A percentile compares a stretch with the other conserved stretches of the same genome.
phyloP scores from a whole-genome alignment of 2,797 vertebrate genomes.

The Chelon auratus region DNA sequence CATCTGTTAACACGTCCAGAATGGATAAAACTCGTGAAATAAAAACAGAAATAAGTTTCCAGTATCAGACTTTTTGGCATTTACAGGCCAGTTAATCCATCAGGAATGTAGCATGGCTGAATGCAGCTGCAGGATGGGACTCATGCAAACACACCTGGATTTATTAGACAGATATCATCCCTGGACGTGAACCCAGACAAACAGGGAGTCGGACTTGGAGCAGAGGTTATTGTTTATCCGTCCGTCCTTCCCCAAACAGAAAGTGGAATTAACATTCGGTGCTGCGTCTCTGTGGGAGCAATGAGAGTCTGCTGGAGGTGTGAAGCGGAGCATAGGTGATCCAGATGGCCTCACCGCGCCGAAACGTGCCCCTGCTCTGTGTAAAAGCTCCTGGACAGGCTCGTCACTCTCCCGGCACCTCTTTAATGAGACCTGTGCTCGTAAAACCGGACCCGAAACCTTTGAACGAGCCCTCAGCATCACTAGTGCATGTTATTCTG shows the following conservation, averaged over 20 bases:
- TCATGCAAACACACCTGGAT: constrained; percentile 63
- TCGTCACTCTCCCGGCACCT: constrained; percentile 74
- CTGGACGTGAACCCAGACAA: constrained; percentile 49
- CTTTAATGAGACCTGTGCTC: constrained; percentile 75
- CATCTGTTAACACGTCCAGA: constrained; percentile 34
- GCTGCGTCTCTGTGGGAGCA: constrained; percentile 25
- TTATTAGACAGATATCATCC: constrained; percentile 67
- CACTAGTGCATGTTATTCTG: constrained; percentile 63
- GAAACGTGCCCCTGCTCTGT: constrained; percentile 54
- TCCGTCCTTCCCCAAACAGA: constrained; percentile 24
- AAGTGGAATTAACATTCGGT: constrained; percentile 6
- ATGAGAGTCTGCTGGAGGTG: constrained; percentile 25
- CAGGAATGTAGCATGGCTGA: constrained; percentile 61
- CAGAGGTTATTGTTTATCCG: constrained; percentile 53
- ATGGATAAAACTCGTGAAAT: constrained; percentile 7
- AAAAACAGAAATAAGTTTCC: constrained; percentile 33
- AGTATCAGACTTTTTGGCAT: constrained; percentile 44
- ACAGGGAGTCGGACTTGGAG: constrained; percentile 32
- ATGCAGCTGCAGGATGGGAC: constrained; percentile 45
- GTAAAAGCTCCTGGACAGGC: constrained; percentile 57
- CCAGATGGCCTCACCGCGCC: constrained; percentile 60
- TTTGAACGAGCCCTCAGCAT: constrained; percentile 70
- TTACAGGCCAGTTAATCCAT: constrained; percentile 52
- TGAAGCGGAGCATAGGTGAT: constrained; percentile 37
- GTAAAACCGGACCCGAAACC: constrained; percentile 63